Evolutionary conservation across 2,888 invertebrate genomes (phyloP).

Genomic region (Rhagonycha lutea): DNA sequence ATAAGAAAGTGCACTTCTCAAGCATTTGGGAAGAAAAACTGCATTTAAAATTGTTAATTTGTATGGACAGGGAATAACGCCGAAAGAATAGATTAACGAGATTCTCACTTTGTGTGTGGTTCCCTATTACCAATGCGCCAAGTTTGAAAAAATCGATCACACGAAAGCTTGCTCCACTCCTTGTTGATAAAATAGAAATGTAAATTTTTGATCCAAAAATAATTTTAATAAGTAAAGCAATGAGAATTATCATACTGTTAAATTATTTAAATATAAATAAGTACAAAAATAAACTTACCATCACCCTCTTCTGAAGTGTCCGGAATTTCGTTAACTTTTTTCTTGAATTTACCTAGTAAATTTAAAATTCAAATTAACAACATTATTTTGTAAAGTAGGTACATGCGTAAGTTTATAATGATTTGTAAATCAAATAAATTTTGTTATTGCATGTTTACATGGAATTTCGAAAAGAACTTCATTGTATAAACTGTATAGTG

Average conservation of each 20-base stretch:
- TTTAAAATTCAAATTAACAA: conserved; percentile 30
- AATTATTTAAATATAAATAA: background rate
- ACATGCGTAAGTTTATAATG: conserved; percentile 34
- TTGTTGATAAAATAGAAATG: too few species aligned
- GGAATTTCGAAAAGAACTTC: conserved; percentile 45
- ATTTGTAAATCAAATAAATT: conserved; percentile 49
- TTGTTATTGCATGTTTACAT: conserved; percentile 45
- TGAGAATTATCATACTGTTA: background rate
- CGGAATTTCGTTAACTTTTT: conserved; percentile 39
- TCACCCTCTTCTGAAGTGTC: conserved; percentile 19
- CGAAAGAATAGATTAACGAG: too few species aligned
- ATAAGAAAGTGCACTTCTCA: too few species aligned
- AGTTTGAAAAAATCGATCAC: too few species aligned
- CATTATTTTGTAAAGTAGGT: conserved; percentile 24
- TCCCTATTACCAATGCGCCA: too few species aligned
- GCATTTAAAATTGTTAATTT: too few species aligned
- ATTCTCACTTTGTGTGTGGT: too few species aligned
- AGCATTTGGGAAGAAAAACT: too few species aligned
- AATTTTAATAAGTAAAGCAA: background rate
- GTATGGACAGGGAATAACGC: too few species aligned
- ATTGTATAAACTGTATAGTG: conserved; percentile 47
- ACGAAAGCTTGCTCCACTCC: too few species aligned
- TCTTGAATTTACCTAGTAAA: conserved; percentile 41
- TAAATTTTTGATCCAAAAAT: background rate
- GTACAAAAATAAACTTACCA: background rate